These are phyloP conservation scores for Diabrotica undecimpunctata DNA, from an alignment of 1,140 invertebrate species.

Conservation along the genomic window DNA sequence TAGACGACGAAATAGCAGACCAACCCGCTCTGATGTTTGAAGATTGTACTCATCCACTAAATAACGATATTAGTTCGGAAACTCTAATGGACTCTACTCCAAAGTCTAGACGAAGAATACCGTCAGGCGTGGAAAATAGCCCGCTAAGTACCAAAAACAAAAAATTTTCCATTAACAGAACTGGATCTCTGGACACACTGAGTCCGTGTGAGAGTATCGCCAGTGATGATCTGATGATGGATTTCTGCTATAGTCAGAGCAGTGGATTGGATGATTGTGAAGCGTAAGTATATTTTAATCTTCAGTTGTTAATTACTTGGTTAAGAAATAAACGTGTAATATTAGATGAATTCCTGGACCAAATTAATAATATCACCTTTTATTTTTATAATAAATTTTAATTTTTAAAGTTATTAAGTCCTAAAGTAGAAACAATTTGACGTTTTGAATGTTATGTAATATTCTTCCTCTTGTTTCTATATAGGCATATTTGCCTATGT, in stretches of 20 bases:
- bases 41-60: slow-evolving; percentile 49
- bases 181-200: slow-evolving; percentile 60
- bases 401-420: too few species aligned
- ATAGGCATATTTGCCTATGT: too few species aligned
- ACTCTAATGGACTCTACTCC: slow-evolving; percentile 35
- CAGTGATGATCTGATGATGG: slow-evolving; percentile 80
- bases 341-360: too few species aligned
- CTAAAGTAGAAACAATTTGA: too few species aligned
- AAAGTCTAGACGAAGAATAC: slow-evolving; percentile 25
- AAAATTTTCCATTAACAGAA: slow-evolving; percentile 27
- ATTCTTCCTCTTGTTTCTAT: too few species aligned
- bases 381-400: too few species aligned
- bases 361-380: too few species aligned
- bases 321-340: too few species aligned
- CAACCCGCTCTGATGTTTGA: slow-evolving; percentile 80
- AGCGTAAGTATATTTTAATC: slow-evolving; percentile 49
- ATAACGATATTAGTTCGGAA: slow-evolving; percentile 41
- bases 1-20: slow-evolving; percentile 88
- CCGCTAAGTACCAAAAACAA: slow-evolving; percentile 42
- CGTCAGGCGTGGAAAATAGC: slow-evolving; percentile 38
- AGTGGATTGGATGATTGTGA: slow-evolving; percentile 68
- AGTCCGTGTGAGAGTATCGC: slow-evolving; percentile 75
- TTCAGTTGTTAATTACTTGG: too few species aligned
- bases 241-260: slow-evolving; percentile 69
- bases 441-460: too few species aligned